These are phyloP conservation scores for Cosmia pyralina DNA, from an alignment of 2,888 invertebrate species.

Conservation along the genomic window DNA sequence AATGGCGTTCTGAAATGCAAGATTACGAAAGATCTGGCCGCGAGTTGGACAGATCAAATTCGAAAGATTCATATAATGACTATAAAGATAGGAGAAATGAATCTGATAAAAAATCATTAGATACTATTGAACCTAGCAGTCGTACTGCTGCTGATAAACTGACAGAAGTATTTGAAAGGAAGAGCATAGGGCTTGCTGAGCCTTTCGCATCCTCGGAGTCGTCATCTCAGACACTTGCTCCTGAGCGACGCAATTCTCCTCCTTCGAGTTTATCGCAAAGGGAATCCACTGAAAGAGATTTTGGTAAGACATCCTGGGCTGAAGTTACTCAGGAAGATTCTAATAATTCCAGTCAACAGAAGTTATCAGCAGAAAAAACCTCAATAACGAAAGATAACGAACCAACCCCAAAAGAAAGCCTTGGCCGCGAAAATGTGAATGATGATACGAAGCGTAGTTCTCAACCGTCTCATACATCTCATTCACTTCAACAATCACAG, in stretches of 20 bases:
- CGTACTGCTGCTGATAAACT: slow-evolving; percentile 87
- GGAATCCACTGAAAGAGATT: slow-evolving; percentile 87
- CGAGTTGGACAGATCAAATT: slow-evolving; percentile 86
- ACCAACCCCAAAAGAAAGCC: slow-evolving; percentile 66
- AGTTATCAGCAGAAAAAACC: slow-evolving; percentile 73
- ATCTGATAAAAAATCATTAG: slow-evolving; percentile 83
- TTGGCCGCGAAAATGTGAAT: slow-evolving; percentile 64
- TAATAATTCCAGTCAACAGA: slow-evolving; percentile 66
- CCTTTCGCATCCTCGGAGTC: slow-evolving; percentile 78
- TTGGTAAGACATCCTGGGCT: slow-evolving; percentile 86
- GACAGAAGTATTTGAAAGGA: slow-evolving; percentile 88
- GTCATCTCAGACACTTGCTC: slow-evolving; percentile 81
- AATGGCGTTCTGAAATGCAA: slow-evolving; percentile 89
- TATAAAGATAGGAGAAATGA: slow-evolving; percentile 89
- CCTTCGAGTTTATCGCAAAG: slow-evolving; percentile 80
- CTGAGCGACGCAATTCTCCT: slow-evolving; percentile 87
- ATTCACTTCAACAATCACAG: slow-evolving; percentile 56
- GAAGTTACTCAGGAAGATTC: slow-evolving; percentile 85
- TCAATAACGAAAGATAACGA: slow-evolving; percentile 72
- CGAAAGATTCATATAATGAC: slow-evolving; percentile 87
- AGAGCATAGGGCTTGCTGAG: slow-evolving; percentile 83
- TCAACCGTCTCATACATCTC: slow-evolving; percentile 58
- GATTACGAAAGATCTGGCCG: slow-evolving; percentile 85
- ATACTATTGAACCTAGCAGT: slow-evolving; percentile 81
- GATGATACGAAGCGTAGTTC: slow-evolving; percentile 68